Evolutionary conservation across 2,113 vertebrate species (phyloP).

Genomic region (Zootoca vivipara): DNA sequence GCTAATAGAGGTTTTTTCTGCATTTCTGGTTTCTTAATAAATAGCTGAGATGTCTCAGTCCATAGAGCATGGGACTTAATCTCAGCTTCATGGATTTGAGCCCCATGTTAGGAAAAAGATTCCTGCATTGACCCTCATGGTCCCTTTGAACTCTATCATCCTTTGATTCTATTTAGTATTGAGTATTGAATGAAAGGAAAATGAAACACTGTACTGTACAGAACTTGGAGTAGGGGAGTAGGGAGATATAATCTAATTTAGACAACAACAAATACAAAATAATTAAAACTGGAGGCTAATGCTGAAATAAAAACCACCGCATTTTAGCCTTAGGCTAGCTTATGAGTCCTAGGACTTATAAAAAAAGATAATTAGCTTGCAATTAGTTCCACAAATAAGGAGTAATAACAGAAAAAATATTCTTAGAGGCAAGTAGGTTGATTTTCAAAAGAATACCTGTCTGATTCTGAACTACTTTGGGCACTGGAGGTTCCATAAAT

Average conservation of each 20-base stretch:
- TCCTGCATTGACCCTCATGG: too few relatives aligned
- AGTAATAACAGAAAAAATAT: too few relatives aligned
- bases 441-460: neutral
- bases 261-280: neutral
- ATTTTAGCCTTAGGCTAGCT: neutral
- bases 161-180: neutral
- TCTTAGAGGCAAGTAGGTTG: neutral
- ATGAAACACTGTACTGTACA: neutral
- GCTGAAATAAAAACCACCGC: neutral
- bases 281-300: neutral
- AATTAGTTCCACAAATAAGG: neutral
- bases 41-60: too few relatives aligned
- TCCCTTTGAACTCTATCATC: too few relatives aligned
- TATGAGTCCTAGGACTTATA: neutral
- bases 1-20: constrained; percentile 8
- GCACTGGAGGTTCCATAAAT: neutral
- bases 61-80: too few relatives aligned
- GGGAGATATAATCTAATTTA: neutral
- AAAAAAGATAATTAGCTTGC: neutral
- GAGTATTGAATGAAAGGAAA: neutral
- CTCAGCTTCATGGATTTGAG: too few relatives aligned
- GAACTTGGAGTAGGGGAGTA: neutral
- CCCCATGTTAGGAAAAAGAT: too few relatives aligned
- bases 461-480: neutral
- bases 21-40: constrained; percentile 32